Evolutionary conservation across 37 sponge, comb jelly and placozoan species (phyloP).

Genomic region (Halisarca cf. caerulea): DNA sequence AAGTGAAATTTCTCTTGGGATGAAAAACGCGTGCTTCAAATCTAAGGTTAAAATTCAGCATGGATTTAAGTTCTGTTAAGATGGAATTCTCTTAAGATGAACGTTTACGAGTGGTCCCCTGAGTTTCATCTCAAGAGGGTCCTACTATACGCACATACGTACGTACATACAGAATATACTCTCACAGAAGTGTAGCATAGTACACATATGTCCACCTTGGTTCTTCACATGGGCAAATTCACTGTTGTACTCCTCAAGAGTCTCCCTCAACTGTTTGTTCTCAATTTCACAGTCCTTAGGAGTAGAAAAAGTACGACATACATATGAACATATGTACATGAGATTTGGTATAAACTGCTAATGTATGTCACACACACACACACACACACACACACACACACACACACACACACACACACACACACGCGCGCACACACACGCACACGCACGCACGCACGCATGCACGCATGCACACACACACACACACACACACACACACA

Average conservation of each 20-base stretch:
- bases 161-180: background rate
- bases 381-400: background rate
- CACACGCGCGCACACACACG: too few relatives aligned
- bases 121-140: too few relatives aligned
- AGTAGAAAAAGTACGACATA: too few relatives aligned
- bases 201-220: slow-evolving; percentile 55
- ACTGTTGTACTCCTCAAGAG: slow-evolving; percentile 87
- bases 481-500: slow-evolving; percentile 22
- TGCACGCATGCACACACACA: background rate
- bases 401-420: background rate
- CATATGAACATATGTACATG: too few relatives aligned
- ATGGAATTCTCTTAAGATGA: too few relatives aligned
- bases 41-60: too few relatives aligned
- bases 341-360: too few relatives aligned
- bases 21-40: too few relatives aligned
- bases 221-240: slow-evolving; percentile 94
- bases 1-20: too few relatives aligned
- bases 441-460: slow-evolving; percentile 1
- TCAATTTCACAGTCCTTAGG: slow-evolving; percentile 81
- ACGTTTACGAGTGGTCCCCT: too few relatives aligned
- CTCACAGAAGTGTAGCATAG: too few relatives aligned
- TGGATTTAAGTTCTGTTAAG: too few relatives aligned
- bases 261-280: slow-evolving; percentile 87
- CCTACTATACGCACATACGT: background rate
- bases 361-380: slow-evolving; percentile 1